Evolutionary conservation across 2,888 invertebrate species (phyloP), one percentile per base, ranked within the genome.

Genomic region (Eupelmus urozonus): DNA sequence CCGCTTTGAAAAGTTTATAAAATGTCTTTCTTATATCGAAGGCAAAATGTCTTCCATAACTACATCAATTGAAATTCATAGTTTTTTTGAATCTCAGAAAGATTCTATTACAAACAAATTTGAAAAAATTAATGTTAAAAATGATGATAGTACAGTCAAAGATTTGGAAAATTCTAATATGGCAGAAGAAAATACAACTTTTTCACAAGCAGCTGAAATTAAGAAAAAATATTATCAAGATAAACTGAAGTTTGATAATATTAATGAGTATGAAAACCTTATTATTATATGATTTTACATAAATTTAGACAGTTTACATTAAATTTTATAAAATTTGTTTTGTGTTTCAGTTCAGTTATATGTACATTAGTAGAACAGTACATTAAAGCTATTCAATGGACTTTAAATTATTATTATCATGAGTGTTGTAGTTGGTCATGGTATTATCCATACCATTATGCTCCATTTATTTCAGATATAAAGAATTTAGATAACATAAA

Each of bases 401-500:
- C 97, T 87, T 91, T 99, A 18, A 93, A 95, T 87, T 99, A 99
- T 90, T 99, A 99, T 90, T 99, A 98, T 90, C 94, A 96, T 85
- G 98, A 98, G 4, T 96, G 97, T 55, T 95, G 96, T 66, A 98
- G 98, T 0, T 99, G 99, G 99, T 96, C 97, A 42, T 99, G 99
- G 98, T 98, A 93, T 90, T 99, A 98, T 90, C 98, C 98, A 0
- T 96, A 97, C 87, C 98, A 99, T 90, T 99, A 99, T 90, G 96
- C 98, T 0, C 99, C 99, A 0, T 98, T 95, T 88, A 95, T 98
- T 83, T 98, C 98, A 1, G 99, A 99, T 88, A 93, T 99, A 51
- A 94, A 93, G 84, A 93, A 94, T 71, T 97, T 98, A 87, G 91
- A 93, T 81, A 91, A 94, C 82, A 90, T 95, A 81, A 92, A 94